Conservation (phyloP, 2,888 invertebrate species). For the Drosophila atroscutellata region DNA sequence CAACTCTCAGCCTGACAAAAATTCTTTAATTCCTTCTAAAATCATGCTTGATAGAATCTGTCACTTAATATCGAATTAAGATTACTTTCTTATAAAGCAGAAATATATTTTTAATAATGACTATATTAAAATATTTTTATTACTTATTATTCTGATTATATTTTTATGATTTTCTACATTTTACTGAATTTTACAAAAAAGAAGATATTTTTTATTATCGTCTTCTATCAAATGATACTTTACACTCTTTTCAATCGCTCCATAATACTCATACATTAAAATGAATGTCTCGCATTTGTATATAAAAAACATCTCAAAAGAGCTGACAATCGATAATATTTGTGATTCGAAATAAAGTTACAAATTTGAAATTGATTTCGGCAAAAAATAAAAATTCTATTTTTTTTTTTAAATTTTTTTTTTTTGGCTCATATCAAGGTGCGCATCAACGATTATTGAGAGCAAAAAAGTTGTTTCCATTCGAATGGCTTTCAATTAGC, state of each 20-base stretch:
- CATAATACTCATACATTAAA: too few relatives aligned
- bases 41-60: not conserved
- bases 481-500: slow-evolving; percentile 83
- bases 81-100: not conserved
- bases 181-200: too few relatives aligned
- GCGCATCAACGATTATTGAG: slow-evolving; percentile 29
- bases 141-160: not conserved
- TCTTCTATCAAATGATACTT: not conserved
- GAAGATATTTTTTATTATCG: not conserved
- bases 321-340: not conserved
- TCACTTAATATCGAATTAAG: not conserved
- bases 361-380: not conserved
- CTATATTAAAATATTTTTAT: too few relatives aligned
- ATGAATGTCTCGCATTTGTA: not conserved
- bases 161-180: not conserved
- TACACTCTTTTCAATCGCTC: not conserved
- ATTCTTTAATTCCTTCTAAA: too few relatives aligned
- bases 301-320: not conserved
- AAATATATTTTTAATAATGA: too few relatives aligned
- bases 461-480: slow-evolving; percentile 69
- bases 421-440: slow-evolving; percentile 13
- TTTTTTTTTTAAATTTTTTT: not conserved
- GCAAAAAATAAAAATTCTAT: not conserved
- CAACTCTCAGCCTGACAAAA: not conserved
- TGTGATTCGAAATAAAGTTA: not conserved